Conservation (phyloP, 2,888 invertebrate species). For the Thymelicus lineola region DNA sequence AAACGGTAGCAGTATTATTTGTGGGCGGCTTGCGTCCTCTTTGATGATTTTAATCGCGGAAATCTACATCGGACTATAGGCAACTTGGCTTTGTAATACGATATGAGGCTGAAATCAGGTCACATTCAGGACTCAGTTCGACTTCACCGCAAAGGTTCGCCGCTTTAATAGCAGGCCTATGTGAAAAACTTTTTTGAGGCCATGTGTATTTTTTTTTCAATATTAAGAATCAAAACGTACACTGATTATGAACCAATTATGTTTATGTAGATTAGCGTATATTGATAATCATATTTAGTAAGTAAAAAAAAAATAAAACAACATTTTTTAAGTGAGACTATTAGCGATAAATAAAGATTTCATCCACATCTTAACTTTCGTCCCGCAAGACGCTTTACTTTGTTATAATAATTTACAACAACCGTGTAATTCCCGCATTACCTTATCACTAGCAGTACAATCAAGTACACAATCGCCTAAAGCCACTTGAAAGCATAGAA, state of each 20-base stretch:
- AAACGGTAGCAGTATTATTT: conserved; percentile 75
- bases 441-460: conserved; percentile 59
- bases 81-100: conserved; percentile 13
- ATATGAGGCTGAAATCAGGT: conserved; percentile 24
- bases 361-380: not conserved
- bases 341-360: not conserved
- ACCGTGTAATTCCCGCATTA: conserved; percentile 46
- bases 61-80: conserved; percentile 27
- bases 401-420: conserved; percentile 44
- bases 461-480: conserved; percentile 67
- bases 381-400: conserved; percentile 26
- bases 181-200: conserved; percentile 13
- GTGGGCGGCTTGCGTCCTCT: conserved; percentile 60
- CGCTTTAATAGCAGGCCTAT: conserved; percentile 11
- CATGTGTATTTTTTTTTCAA: too few relatives aligned
- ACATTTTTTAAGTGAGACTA: too few relatives aligned
- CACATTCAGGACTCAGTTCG: conserved; percentile 28
- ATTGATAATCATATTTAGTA: too few relatives aligned
- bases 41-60: conserved; percentile 47
- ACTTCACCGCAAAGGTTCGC: not conserved
- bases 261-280: too few relatives aligned
- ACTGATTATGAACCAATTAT: too few relatives aligned
- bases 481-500: conserved; percentile 70
- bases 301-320: too few relatives aligned
- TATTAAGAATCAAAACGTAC: too few relatives aligned